These are phyloP conservation scores for Galleria mellonella DNA, from an alignment of 1,140 invertebrate genomes.

Conservation along the genomic window DNA sequence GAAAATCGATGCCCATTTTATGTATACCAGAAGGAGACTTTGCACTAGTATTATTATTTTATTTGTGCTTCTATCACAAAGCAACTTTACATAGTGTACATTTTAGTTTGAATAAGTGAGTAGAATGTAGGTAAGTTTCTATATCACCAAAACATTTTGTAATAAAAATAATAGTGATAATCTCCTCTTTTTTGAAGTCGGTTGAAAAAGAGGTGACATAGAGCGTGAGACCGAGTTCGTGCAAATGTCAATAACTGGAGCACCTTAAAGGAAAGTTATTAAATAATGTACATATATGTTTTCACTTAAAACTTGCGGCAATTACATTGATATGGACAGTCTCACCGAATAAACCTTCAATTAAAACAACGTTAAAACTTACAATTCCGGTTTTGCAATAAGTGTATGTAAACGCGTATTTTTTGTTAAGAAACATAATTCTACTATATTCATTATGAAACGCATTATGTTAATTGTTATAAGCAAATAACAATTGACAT, in stretches of 20 bases:
- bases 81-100: no score
- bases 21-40: no score
- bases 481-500: slow-evolving; percentile 21
- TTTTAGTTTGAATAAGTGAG: no score
- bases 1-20: no score
- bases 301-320: slow-evolving; percentile 50
- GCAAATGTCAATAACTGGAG: slow-evolving; percentile 59
- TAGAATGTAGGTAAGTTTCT: no score
- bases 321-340: slow-evolving; percentile 46
- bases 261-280: slow-evolving; percentile 52
- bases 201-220: no score
- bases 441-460: slow-evolving; percentile 39
- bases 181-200: no score
- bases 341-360: slow-evolving; percentile 45
- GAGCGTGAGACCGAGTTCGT: neutral
- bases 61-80: no score
- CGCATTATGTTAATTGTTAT: slow-evolving; percentile 22
- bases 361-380: slow-evolving; percentile 23
- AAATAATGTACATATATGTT: slow-evolving; percentile 45
- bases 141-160: no score
- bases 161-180: no score
- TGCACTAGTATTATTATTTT: no score
- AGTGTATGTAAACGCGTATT: slow-evolving; percentile 5
- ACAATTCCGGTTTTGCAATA: slow-evolving; percentile 46
- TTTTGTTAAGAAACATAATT: slow-evolving; percentile 32